These are phyloP conservation scores for Dendrocincla fuliginosa DNA, from an alignment of 2,797 vertebrate species.

Conservation along the genomic window DNA sequence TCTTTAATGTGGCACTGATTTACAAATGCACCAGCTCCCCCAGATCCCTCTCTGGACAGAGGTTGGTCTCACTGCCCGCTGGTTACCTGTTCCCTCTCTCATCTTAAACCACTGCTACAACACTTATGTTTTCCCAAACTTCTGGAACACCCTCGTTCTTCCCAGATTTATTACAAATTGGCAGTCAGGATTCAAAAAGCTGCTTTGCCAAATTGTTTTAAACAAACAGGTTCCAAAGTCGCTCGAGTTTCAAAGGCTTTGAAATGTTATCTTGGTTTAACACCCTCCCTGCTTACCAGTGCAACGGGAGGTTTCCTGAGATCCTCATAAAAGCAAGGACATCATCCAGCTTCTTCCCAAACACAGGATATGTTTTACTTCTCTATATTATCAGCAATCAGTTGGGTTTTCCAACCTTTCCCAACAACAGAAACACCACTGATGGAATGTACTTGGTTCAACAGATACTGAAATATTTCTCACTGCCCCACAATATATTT, in stretches of 20 bases:
- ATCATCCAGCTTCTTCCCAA: neutral
- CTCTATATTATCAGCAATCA: neutral
- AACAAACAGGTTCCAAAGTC: neutral
- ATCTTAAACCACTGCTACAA: neutral
- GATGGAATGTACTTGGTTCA: neutral
- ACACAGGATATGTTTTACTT: neutral
- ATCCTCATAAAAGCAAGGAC: neutral
- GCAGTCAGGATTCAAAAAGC: neutral
- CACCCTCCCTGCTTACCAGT: neutral
- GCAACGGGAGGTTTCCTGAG: accelerated
- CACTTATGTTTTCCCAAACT: neutral
- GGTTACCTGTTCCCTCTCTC: neutral
- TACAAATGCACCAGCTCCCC: neutral
- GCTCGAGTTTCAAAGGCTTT: conserved; percentile 2
- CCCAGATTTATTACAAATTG: neutral
- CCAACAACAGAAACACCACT: neutral
- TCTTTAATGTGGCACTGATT: neutral
- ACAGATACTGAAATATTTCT: neutral
- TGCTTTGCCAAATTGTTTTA: neutral
- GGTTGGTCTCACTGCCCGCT: neutral
- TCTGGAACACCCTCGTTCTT: neutral
- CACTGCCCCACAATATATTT: neutral
- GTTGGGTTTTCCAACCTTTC: neutral
- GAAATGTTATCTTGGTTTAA: neutral
- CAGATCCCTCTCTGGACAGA: neutral